Conservation (phyloP, 2,797 vertebrate genomes). For the Sebastes cheni region DNA sequence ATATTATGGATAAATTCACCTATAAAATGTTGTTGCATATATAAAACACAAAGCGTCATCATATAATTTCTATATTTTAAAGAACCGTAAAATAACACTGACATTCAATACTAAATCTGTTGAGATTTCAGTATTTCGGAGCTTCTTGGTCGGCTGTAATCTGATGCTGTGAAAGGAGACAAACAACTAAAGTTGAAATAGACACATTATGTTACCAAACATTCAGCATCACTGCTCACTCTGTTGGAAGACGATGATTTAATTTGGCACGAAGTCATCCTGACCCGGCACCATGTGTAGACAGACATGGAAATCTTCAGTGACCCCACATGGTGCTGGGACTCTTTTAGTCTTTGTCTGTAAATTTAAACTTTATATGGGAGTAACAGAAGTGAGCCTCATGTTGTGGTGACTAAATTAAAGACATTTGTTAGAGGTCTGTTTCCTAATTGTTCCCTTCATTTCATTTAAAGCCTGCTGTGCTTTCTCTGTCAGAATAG, state of each 20-base stretch:
- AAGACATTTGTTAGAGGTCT: neutral
- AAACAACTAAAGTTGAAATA: neutral
- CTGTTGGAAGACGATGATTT: neutral
- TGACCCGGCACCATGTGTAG: neutral
- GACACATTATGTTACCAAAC: slow-evolving; percentile 4
- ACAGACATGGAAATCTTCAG: neutral
- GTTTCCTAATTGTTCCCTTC: neutral
- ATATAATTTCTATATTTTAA: neutral
- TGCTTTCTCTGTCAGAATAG: neutral
- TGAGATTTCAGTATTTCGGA: neutral
- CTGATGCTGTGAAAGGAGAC: neutral
- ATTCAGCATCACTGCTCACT: neutral
- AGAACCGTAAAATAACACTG: neutral
- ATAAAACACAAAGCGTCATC: neutral
- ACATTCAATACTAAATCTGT: neutral
- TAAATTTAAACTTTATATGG: neutral
- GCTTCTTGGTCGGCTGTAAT: neutral
- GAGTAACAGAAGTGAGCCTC: neutral
- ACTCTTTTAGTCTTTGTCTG: neutral
- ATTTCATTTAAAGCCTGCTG: neutral
- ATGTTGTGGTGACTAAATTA: neutral
- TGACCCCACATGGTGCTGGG: neutral
- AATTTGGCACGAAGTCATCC: neutral
- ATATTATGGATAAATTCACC: neutral
- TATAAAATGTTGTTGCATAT: neutral